Evolutionary conservation across 2,113 vertebrate genomes (phyloP).

Genomic region (Crotalus horridus): DNA sequence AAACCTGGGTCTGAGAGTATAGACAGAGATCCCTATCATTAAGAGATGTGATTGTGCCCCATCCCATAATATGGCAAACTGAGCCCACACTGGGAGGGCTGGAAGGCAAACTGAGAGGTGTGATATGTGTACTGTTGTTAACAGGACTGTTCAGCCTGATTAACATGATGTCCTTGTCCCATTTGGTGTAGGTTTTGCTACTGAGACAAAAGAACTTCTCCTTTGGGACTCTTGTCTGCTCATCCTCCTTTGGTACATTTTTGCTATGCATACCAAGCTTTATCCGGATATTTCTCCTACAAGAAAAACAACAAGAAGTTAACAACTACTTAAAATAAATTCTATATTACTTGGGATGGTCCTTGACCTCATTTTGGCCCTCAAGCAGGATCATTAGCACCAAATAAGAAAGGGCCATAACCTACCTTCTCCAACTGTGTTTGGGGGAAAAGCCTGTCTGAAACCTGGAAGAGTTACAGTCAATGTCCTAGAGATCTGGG

Average conservation of each 20-base stretch:
- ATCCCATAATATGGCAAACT: neutral
- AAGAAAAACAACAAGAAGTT: neutral
- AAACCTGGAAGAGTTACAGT: neutral
- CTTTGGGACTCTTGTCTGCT: neutral
- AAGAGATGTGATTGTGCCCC: neutral
- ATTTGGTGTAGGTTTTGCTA: no score
- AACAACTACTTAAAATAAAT: neutral
- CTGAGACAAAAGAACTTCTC: neutral
- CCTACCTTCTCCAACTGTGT: neutral
- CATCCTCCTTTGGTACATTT: no score
- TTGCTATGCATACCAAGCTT: neutral
- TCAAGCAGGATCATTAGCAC: neutral
- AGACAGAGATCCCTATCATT: neutral
- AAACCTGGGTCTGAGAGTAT: neutral
- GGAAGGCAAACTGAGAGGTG: neutral
- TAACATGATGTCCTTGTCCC: neutral
- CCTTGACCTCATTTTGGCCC: no score
- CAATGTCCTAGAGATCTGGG: no score
- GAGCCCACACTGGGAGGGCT: neutral
- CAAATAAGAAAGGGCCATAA: neutral
- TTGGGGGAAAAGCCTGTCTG: neutral
- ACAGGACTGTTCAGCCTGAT: neutral
- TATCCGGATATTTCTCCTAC: neutral
- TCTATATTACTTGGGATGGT: neutral
- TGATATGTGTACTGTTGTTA: neutral